Percentiles rank a stretch among this genome's conserved stretches.
Evolutionary conservation across 1,140 invertebrate genomes (phyloP).

Genomic region (Papilio machaon): DNA sequence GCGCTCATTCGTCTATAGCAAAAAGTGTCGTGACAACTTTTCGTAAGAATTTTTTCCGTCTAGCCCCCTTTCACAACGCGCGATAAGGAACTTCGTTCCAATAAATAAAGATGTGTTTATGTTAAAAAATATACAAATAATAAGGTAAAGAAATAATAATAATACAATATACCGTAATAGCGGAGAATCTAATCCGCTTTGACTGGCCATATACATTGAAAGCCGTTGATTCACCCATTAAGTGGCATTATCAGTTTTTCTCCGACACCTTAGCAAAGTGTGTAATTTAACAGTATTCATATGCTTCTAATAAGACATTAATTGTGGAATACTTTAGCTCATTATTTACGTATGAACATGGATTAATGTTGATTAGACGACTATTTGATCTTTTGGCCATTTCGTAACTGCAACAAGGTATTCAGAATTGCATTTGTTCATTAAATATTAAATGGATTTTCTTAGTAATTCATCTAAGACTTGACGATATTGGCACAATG

Average conservation of each 20-base stretch:
- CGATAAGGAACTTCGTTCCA: too few relatives aligned
- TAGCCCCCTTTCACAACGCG: too few relatives aligned
- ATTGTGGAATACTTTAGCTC: background rate
- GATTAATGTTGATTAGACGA: too few relatives aligned
- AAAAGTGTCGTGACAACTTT: too few relatives aligned
- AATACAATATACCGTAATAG: conserved; percentile 5
- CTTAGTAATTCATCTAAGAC: too few relatives aligned
- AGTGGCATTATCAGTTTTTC: conserved; percentile 27
- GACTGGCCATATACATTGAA: conserved; percentile 9
- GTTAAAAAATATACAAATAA: background rate
- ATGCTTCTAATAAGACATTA: conserved; percentile 25
- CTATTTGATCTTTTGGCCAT: too few relatives aligned
- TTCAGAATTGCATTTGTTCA: too few relatives aligned
- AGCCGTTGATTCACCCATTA: conserved; percentile 14
- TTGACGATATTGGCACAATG: background rate
- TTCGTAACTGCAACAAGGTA: too few relatives aligned
- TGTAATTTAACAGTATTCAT: conserved; percentile 24
- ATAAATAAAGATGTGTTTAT: too few relatives aligned
- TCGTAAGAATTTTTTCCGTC: too few relatives aligned
- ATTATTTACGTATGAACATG: background rate
- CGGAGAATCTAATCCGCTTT: conserved; percentile 1
- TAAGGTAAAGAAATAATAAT: background rate
- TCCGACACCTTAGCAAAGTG: conserved; percentile 11
- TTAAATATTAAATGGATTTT: background rate
- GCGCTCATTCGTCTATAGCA: too few relatives aligned